Percentiles rank a stretch among this genome's conserved stretches.
Evolutionary conservation across 2,888 invertebrate species (phyloP).

Genomic region (Charanyca ferruginea): DNA sequence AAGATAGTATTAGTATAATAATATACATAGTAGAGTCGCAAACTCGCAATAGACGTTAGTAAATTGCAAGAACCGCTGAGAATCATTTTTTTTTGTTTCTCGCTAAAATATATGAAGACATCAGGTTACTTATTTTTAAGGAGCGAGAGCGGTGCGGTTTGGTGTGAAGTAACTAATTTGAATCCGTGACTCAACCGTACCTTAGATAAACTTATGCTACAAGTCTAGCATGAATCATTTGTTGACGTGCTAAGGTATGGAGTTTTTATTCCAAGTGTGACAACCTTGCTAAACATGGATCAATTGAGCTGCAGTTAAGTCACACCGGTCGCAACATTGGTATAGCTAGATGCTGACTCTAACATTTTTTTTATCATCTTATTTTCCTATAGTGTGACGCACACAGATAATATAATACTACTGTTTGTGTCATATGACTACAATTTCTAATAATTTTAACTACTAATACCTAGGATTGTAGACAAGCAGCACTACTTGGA

Average conservation of each 20-base stretch:
- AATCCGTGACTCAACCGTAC: slow-evolving; percentile 32
- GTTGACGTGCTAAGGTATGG: slow-evolving; percentile 7
- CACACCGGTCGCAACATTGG: background rate
- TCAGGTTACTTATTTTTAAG: background rate
- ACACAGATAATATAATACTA: too few species aligned
- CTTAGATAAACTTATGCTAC: slow-evolving; percentile 6
- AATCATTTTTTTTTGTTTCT: background rate
- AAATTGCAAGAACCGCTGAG: background rate
- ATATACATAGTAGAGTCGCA: too few species aligned
- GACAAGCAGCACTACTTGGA: slow-evolving; percentile 7
- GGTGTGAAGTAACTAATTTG: slow-evolving; percentile 4
- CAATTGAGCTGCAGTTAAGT: slow-evolving; percentile 22
- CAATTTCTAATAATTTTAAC: background rate
- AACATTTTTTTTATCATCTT: background rate
- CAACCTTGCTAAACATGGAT: slow-evolving; percentile 19
- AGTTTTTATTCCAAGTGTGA: slow-evolving; percentile 11
- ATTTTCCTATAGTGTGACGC: too few species aligned
- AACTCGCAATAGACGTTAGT: too few species aligned
- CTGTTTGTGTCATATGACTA: background rate
- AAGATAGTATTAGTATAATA: too few species aligned
- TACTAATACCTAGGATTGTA: background rate
- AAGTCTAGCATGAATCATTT: slow-evolving; percentile 38
- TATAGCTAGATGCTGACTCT: slow-evolving; percentile 19
- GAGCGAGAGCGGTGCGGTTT: background rate
- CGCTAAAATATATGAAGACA: background rate